Base-by-base conservation (phyloP, 2,113 vertebrate species). In the Xenopus borealis region DNA sequence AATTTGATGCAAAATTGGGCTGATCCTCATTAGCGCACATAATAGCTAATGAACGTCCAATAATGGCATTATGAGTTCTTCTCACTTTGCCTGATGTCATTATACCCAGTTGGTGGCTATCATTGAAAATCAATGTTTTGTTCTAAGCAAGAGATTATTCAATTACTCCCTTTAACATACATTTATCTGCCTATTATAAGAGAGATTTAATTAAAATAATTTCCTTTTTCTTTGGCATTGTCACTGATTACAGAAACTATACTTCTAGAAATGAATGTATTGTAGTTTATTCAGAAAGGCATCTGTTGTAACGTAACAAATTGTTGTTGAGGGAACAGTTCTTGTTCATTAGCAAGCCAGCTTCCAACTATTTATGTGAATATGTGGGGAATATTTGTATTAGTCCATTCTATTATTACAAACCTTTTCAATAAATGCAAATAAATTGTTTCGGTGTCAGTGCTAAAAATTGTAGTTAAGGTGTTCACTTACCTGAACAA, bases 71-170 rank as follows among this genome's bases (percentile, higher is more conserved):
- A 57, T 66, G 44, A 18, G 44, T 20, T 57, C 58, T 71, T 47
- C 69, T 27, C 13, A 12, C 57, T 62, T 61, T 17, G 69, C 4
- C 30, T 71, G 57, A 1, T 58, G 33, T 66, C 50, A 66, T 66
- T 57, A 73, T 73, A 50, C 30, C 50, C 52, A 53, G 30, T 66
- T 66, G 62, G 62, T 62, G 40, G 62, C 71, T 20, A 13, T 65
- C 23, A 40, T 16, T 71, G 69, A 61, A 55, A 65, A 33, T 17
- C 47, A 53, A 30, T 55, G 12, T 64, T 64, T 64, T 65, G 61
- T 65, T 55, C 57, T 13, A 45, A 58, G 17, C 33, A 19, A 57
- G n/a, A 30, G n/a, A 55, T 63, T 64, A 53, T 33, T 64, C n/a
- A 17, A 8, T 33, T 72, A 5, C n/a, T 66, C 12, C 10, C 45